These are phyloP conservation scores for Rhynchotus rufescens DNA, from an alignment of 2,797 vertebrate genomes.

Conservation along the genomic window DNA sequence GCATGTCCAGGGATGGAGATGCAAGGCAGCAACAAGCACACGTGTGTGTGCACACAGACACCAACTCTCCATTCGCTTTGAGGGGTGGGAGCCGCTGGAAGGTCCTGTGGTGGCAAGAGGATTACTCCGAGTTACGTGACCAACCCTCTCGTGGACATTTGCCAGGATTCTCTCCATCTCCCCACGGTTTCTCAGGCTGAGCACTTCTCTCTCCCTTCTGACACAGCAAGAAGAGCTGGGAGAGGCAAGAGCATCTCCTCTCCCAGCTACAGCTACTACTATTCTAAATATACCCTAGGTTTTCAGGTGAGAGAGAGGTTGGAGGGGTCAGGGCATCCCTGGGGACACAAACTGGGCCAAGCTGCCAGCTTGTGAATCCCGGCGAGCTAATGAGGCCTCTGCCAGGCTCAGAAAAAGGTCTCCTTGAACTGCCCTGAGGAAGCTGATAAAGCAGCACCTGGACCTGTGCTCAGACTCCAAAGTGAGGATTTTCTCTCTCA, in stretches of 20 bases:
- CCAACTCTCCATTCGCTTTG: not conserved
- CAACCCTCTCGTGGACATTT: not conserved
- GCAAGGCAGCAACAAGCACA: not conserved
- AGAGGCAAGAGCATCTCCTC: not conserved
- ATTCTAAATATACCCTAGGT: not conserved
- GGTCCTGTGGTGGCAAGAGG: not conserved
- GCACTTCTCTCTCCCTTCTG: not conserved
- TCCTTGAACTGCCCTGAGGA: conserved; percentile 15
- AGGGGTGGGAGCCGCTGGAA: not conserved
- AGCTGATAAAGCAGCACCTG: not conserved
- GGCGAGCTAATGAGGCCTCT: conserved; percentile 4
- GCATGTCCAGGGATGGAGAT: not conserved
- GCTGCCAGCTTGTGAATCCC: not conserved
- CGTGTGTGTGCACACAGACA: rapidly evolving
- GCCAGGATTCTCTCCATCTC: not conserved
- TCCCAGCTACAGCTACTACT: not conserved
- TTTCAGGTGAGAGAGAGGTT: not conserved
- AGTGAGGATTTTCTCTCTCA: not conserved
- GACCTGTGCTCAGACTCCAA: not conserved
- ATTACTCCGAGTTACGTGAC: not conserved
- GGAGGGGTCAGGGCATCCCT: not conserved
- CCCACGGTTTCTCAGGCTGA: not conserved
- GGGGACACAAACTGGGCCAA: conserved; percentile 18
- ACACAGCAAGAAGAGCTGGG: not conserved
- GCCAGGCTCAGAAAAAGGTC: not conserved